Evolutionary conservation across 2,113 vertebrate species (phyloP).

Genomic region (Hyperopisus bebe): DNA sequence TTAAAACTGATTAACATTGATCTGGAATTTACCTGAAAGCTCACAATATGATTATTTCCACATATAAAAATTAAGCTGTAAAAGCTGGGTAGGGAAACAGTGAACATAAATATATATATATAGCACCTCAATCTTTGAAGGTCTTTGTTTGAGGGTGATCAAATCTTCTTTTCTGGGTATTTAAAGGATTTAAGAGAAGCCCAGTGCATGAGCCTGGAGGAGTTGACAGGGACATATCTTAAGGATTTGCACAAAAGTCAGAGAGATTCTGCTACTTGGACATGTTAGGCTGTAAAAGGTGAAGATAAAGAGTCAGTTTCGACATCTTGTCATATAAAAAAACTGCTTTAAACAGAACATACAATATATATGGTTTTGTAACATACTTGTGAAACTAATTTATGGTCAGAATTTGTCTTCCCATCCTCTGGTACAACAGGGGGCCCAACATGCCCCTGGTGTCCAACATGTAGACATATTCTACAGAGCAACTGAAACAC

Average conservation of each 20-base stretch:
- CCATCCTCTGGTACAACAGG: neutral
- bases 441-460: neutral
- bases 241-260: neutral
- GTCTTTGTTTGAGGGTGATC: neutral
- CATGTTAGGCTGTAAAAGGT: neutral
- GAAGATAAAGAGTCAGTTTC: neutral
- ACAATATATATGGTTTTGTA: neutral
- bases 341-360: neutral
- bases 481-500: neutral
- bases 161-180: neutral
- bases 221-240: neutral
- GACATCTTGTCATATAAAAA: neutral
- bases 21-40: neutral
- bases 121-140: neutral
- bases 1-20: neutral
- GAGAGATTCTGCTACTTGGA: neutral
- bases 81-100: neutral
- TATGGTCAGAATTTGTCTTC: neutral
- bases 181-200: neutral
- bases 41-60: neutral
- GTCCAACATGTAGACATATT: neutral
- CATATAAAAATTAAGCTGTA: neutral
- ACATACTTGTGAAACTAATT: neutral
- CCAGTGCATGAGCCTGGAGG: neutral
- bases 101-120: neutral